phyloP scores from a whole-genome alignment of 2,888 invertebrate species.

The Aleiodes testaceus region DNA sequence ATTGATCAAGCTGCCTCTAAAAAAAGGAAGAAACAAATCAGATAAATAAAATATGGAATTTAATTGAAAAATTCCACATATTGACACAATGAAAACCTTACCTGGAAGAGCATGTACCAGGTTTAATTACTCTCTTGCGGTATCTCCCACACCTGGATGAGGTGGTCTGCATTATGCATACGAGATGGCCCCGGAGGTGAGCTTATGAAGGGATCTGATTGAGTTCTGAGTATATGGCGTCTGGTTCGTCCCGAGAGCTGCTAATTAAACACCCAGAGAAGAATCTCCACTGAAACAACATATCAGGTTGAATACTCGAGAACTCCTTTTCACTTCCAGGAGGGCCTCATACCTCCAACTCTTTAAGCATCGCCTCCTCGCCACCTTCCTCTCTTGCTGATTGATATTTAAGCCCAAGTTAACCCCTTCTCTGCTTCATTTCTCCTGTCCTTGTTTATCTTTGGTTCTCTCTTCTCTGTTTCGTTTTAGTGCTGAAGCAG shows the following conservation, averaged over 20 bases:
- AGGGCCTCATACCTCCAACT: slow-evolving; percentile 47
- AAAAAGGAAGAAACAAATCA: neutral
- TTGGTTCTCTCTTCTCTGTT: slow-evolving; percentile 4
- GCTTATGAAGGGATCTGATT: slow-evolving; percentile 72
- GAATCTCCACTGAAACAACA: slow-evolving; percentile 34
- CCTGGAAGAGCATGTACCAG: slow-evolving; percentile 29
- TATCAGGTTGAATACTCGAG: slow-evolving; percentile 47
- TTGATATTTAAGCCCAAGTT: slow-evolving; percentile 68
- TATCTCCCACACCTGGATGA: slow-evolving; percentile 48
- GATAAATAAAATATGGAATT: slow-evolving; percentile 24
- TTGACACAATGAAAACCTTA: slow-evolving; percentile 14
- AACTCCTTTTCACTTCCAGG: slow-evolving; percentile 48
- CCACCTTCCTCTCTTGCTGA: slow-evolving; percentile 59
- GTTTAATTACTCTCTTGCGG: slow-evolving; percentile 41
- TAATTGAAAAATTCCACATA: slow-evolving; percentile 2
- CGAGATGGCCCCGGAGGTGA: slow-evolving; percentile 55
- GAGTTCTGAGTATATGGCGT: slow-evolving; percentile 72
- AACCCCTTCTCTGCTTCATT: slow-evolving; percentile 55
- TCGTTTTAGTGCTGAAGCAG: slow-evolving; percentile 49
- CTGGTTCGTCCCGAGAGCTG: slow-evolving; percentile 67
- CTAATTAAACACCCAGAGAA: slow-evolving; percentile 70
- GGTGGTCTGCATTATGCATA: slow-evolving; percentile 66
- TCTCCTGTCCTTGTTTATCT: slow-evolving; percentile 47
- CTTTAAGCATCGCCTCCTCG: slow-evolving; percentile 45
- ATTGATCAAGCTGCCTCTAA: slow-evolving; percentile 26